Percentiles rank a stretch among this genome's conserved stretches.
phyloP scores from a whole-genome alignment of 2,888 invertebrate genomes.

The Ellobium chinense region DNA sequence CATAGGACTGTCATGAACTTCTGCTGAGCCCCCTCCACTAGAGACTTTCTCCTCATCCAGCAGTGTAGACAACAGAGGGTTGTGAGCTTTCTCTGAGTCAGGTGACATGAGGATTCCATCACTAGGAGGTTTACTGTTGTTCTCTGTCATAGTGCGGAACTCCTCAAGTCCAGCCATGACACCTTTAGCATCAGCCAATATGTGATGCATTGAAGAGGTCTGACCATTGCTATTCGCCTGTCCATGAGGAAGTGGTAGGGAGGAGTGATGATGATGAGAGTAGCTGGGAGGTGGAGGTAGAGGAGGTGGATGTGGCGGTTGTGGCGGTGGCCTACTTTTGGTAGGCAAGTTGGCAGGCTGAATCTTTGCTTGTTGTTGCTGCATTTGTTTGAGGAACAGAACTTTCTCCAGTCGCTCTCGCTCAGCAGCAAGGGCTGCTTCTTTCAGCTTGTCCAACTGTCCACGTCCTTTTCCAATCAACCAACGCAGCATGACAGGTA shows the following conservation, averaged over 20 bases:
- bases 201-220: constrained; percentile 11
- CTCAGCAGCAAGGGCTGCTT: constrained; percentile 48
- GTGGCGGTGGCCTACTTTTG: constrained; percentile 52
- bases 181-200: constrained; percentile 12
- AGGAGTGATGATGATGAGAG: constrained; percentile 49
- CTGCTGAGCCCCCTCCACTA: constrained; percentile 7
- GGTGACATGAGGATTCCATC: constrained; percentile 19
- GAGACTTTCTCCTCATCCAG: constrained; percentile 67
- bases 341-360: constrained; percentile 47
- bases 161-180: constrained; percentile 25
- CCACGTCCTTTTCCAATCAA: constrained; percentile 84
- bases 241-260: constrained; percentile 50
- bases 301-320: constrained; percentile 52
- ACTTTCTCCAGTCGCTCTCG: constrained; percentile 40
- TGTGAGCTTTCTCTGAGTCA: constrained; percentile 59
- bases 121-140: constrained; percentile 7
- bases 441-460: constrained; percentile 62
- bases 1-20: constrained; percentile 68
- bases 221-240: constrained; percentile 42
- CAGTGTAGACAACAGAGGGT: constrained; percentile 74
- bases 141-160: constrained; percentile 1
- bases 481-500: constrained; percentile 93
- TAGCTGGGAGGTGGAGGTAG: constrained; percentile 57
- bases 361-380: constrained; percentile 45
- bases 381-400: constrained; percentile 41